A percentile compares a stretch with the other conserved stretches of the same genome.
phyloP scores from a whole-genome alignment of 2,113 vertebrate genomes.

The Saccopteryx bilineata region DNA sequence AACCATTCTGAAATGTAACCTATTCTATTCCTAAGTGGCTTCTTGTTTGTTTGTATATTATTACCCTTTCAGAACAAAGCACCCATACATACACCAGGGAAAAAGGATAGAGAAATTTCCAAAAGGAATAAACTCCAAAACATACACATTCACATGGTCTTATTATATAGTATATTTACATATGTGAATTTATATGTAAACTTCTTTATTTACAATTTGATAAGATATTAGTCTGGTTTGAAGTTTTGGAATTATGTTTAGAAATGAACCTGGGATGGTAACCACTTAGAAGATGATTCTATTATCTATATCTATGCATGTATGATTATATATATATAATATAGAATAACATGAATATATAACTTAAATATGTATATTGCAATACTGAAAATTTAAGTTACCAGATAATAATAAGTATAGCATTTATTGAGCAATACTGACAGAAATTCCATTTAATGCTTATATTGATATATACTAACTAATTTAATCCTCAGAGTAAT shows the following conservation, averaged over 20 bases:
- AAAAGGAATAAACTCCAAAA: background rate
- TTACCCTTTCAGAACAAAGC: background rate
- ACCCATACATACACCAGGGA: background rate
- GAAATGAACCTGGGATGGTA: background rate
- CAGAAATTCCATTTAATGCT: background rate
- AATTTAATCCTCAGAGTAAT: background rate
- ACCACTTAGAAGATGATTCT: background rate
- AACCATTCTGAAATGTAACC: conserved; percentile 51
- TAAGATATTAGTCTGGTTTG: background rate
- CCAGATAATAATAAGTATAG: background rate
- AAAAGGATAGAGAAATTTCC: background rate
- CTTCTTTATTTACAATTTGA: conserved; percentile 4
- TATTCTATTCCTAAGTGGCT: background rate
- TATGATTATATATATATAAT: background rate
- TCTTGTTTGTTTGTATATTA: conserved; percentile 30
- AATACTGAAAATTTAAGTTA: background rate
- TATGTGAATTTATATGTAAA: background rate
- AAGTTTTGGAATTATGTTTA: conserved; percentile 16
- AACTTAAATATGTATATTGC: background rate
- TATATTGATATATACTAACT: background rate
- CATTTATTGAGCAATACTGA: background rate
- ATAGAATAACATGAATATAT: background rate
- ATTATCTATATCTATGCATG: background rate
- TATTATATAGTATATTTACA: background rate
- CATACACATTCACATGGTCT: background rate